Evolutionary conservation across 2,797 vertebrate species (phyloP).

Genomic region (Leuciscus waleckii): DNA sequence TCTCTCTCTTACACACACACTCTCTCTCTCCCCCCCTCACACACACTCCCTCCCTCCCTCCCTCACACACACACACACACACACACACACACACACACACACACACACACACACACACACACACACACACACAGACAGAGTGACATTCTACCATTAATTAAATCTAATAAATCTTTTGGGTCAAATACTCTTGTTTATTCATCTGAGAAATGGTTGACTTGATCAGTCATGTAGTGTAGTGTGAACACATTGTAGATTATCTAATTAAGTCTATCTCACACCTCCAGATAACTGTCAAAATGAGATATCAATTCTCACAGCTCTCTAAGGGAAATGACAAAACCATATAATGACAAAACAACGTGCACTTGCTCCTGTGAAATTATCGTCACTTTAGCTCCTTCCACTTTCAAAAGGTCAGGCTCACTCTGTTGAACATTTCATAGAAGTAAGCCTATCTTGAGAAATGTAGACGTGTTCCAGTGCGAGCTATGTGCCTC

Average conservation of each 20-base stretch:
- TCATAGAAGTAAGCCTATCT: slow-evolving; percentile 6
- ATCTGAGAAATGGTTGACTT: slow-evolving; percentile 25
- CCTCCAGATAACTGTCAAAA: slow-evolving; percentile 29
- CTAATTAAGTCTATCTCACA: slow-evolving; percentile 46
- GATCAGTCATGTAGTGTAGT: not conserved
- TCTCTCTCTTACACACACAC: not conserved
- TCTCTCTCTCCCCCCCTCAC: too few species aligned
- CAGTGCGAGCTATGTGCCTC: not conserved
- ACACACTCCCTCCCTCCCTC: too few species aligned
- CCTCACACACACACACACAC: not conserved
- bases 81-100: too few species aligned
- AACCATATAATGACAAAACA: slow-evolving; percentile 40
- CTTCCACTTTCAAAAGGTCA: slow-evolving; percentile 18
- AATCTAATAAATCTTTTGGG: not conserved
- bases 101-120: not conserved
- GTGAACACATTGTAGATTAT: slow-evolving; percentile 34
- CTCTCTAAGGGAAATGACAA: slow-evolving; percentile 17
- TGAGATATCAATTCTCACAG: slow-evolving; percentile 15
- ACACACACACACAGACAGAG: not conserved
- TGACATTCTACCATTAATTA: slow-evolving; percentile 4
- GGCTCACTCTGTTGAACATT: not conserved
- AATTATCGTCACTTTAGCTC: slow-evolving; percentile 38
- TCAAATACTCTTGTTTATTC: not conserved
- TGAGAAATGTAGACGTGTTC: slow-evolving; percentile 6
- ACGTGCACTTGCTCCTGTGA: slow-evolving; percentile 18